Evolutionary conservation across 1,140 invertebrate species (phyloP).

Genomic region (Alviniconcha marisindica): DNA sequence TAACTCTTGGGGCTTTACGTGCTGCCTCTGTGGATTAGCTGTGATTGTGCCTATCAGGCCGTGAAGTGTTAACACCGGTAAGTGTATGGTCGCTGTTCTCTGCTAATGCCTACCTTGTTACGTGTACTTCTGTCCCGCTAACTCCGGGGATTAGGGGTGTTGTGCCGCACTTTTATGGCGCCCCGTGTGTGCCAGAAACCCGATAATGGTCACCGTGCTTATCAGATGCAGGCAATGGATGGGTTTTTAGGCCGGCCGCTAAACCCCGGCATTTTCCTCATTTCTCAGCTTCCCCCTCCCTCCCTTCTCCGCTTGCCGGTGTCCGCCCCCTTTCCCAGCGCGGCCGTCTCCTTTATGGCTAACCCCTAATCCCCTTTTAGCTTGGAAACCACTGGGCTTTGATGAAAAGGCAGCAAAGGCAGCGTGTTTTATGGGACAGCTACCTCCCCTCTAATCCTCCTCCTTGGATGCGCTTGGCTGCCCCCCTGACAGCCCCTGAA

Average conservation of each 20-base stretch:
- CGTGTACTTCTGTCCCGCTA: neutral
- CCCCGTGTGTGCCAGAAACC: neutral
- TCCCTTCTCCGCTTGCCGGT: neutral
- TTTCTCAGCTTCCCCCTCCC: neutral
- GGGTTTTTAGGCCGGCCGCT: neutral
- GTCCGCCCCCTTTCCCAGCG: neutral
- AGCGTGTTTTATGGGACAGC: conserved; percentile 24
- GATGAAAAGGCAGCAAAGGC: conserved; percentile 1
- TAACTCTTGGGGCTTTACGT: conserved; percentile 4
- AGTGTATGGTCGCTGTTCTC: neutral
- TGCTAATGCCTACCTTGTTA: conserved; percentile 18
- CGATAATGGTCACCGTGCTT: neutral
- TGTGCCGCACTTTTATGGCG: neutral
- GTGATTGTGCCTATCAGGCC: neutral
- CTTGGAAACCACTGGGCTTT: neutral
- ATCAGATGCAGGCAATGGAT: conserved; percentile 17
- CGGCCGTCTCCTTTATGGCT: neutral
- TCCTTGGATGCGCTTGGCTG: neutral
- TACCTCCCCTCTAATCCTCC: conserved; percentile 6
- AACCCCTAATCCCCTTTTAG: neutral
- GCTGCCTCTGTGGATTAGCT: neutral
- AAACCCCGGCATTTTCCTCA: neutral
- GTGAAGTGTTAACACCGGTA: conserved; percentile 18
- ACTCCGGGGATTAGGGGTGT: neutral
- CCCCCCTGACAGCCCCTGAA: conserved; percentile 23